Conservation (phyloP, 2,888 invertebrate genomes). For the Pycnomerus fuliginosus region DNA sequence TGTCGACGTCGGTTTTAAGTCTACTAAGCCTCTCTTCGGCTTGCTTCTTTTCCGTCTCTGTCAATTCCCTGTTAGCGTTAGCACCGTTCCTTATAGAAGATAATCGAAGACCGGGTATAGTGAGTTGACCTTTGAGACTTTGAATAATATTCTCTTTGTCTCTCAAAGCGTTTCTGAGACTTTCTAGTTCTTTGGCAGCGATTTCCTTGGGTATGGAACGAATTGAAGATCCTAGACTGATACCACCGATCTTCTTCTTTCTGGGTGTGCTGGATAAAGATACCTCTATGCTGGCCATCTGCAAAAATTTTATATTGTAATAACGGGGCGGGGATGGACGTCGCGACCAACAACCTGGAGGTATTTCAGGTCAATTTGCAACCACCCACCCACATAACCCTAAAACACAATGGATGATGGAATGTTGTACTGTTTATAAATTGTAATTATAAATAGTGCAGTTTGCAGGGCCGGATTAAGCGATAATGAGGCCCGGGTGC, state of each 20-base stretch:
- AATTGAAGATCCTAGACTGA: constrained; percentile 43
- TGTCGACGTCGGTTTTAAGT: constrained; percentile 69
- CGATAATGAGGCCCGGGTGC: no score
- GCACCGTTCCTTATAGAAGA: constrained; percentile 45
- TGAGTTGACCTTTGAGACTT: constrained; percentile 69
- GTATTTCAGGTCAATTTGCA: constrained; percentile 12
- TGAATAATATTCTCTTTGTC: constrained; percentile 85
- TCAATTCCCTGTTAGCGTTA: constrained; percentile 46
- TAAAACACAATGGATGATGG: constrained; percentile 19
- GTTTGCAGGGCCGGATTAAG: no score
- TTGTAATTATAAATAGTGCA: constrained; percentile 9
- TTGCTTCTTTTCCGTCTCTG: constrained; percentile 59
- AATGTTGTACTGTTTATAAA: constrained; percentile 13
- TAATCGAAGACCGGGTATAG: constrained; percentile 60
- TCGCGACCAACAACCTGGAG: not conserved
- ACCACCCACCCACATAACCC: constrained; percentile 22
- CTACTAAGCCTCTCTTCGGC: constrained; percentile 63
- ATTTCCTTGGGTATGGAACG: constrained; percentile 49
- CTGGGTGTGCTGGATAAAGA: constrained; percentile 68
- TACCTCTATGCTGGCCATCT: constrained; percentile 86
- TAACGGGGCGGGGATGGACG: not conserved
- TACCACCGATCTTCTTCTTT: constrained; percentile 53
- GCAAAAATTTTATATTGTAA: constrained; percentile 22
- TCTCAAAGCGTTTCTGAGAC: constrained; percentile 67
- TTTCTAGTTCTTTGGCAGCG: constrained; percentile 65